Evolutionary conservation across 2,113 vertebrate species (phyloP).

Genomic region (Cyanoramphus novaezelandiae): DNA sequence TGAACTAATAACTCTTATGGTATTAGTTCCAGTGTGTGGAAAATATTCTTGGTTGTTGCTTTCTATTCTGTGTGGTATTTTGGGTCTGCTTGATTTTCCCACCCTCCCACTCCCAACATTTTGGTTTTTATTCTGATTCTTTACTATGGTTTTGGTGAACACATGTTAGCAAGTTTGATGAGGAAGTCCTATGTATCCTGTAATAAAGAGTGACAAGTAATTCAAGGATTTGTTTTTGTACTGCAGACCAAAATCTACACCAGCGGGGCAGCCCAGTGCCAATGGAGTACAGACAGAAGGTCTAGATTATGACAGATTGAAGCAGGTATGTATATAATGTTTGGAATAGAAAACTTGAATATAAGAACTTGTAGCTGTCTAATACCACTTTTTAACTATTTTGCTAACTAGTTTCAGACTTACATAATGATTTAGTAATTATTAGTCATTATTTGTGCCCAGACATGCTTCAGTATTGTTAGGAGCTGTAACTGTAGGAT

Average conservation of each 20-base stretch:
- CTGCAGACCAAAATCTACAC: constrained; percentile 92
- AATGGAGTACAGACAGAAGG: constrained; percentile 93
- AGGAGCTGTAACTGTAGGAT: background rate
- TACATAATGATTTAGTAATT: background rate
- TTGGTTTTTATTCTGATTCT: background rate
- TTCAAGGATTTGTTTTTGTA: constrained; percentile 19
- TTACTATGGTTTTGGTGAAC: background rate
- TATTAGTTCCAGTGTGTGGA: background rate
- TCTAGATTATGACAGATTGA: constrained; percentile 95
- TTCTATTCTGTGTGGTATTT: constrained; percentile 48
- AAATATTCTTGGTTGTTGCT: background rate
- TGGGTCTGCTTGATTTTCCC: constrained; percentile 16
- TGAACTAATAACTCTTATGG: constrained; percentile 3
- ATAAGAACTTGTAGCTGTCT: background rate
- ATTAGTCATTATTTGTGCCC: background rate
- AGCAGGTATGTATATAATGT: constrained; percentile 82
- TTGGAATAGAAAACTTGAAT: background rate
- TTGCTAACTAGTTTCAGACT: background rate
- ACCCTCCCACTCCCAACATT: background rate
- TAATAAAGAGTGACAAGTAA: background rate
- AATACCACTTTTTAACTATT: background rate
- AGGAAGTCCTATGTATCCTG: background rate
- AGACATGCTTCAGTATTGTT: background rate
- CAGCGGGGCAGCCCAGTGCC: constrained; percentile 90
- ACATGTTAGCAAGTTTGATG: background rate